Base-by-base conservation (phyloP, 2,888 invertebrate species). In the Lysandra bellargus region DNA sequence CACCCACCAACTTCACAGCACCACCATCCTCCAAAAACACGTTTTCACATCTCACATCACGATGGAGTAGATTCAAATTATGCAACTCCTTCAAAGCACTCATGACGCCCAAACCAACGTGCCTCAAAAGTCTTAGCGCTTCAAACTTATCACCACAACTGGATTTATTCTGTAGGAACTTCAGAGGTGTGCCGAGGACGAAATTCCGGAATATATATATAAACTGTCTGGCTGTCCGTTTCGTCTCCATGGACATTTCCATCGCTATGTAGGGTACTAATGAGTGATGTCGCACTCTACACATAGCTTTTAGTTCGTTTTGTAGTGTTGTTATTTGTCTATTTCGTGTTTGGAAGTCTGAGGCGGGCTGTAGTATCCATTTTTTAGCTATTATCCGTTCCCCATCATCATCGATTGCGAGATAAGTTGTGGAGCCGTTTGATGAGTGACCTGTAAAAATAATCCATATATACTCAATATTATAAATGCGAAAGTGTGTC, bases 191-290 rank as follows among this genome's bases (percentile, higher is more conserved):
- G 0, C 96, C 95, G 81, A 95, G 89, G 7, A 97, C 90, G 85
- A 96, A 97, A 86, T 96, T 97, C 84, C 97, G 96, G 76, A 97
- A 95, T 95, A 96, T 79, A 96, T 97, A 96, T 12, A 98, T 95
- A 1, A 96, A 86, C 53, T 89, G 89, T 79, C 86, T 88, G 40
- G 86, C 83, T 1, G 86, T 87, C 76, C 86, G 82, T 40, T 86
- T 87, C 6, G 95, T 95, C 81, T 97, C 96, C 82, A 96, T 96
- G 40, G 96, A 84, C 92, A 95, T 85, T 82, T 96, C 96, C 89
- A 98, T 96, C 78, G 97, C 97, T 80, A 97, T 93, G 89, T 98
- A 98, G 78, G 96, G 96, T 6, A 97, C 95, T 78, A 98, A 92
- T 86, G 97, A 96, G 17, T 95, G 91, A 88, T 98, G 97, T 85